Percentiles rank a stretch among this genome's conserved stretches.
These are phyloP conservation scores for Galendromus occidentalis DNA, from an alignment of 1,140 invertebrate species.

Conservation along the genomic window DNA sequence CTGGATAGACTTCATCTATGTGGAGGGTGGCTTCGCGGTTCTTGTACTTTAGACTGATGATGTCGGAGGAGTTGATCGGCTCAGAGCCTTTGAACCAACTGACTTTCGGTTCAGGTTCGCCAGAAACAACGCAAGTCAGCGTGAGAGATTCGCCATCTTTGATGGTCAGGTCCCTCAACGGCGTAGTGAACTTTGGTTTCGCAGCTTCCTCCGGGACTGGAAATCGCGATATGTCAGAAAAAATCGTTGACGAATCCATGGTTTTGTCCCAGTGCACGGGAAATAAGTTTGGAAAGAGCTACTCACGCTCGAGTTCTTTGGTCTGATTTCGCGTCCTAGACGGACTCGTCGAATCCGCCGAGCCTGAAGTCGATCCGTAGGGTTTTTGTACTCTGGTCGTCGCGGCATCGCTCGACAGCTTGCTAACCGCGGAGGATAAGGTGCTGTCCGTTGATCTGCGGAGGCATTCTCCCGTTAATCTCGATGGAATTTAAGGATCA, in stretches of 20 bases:
- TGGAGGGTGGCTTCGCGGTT: slow-evolving; percentile 59
- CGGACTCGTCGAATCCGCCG: slow-evolving; percentile 40
- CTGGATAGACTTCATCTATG: slow-evolving; percentile 77
- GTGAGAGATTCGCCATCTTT: slow-evolving; percentile 60
- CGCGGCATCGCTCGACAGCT: slow-evolving; percentile 1
- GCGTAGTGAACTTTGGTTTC: slow-evolving; percentile 50
- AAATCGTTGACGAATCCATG: not conserved
- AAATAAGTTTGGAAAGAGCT: not conserved
- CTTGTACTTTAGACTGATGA: slow-evolving; percentile 74
- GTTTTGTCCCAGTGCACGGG: not conserved
- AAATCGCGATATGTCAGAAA: not conserved
- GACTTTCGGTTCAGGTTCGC: slow-evolving; percentile 70
- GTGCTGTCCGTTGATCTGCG: not conserved
- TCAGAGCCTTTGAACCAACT: slow-evolving; percentile 63
- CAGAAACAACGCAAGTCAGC: slow-evolving; percentile 53
- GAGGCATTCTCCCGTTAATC: not conserved
- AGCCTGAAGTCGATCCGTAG: slow-evolving; percentile 48
- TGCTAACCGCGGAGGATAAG: slow-evolving; percentile 15
- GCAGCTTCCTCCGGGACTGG: slow-evolving; percentile 12
- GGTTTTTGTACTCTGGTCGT: slow-evolving; percentile 44
- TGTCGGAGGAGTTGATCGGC: slow-evolving; percentile 48
- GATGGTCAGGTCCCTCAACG: slow-evolving; percentile 48
- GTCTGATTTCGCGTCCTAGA: slow-evolving; percentile 65
- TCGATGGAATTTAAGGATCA: no score
- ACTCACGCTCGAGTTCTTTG: slow-evolving; percentile 66